Percentiles rank a stretch among this genome's conserved stretches.
These are phyloP conservation scores for Pteronura brasiliensis DNA, from an alignment of 2,113 vertebrate genomes.

Conservation along the genomic window DNA sequence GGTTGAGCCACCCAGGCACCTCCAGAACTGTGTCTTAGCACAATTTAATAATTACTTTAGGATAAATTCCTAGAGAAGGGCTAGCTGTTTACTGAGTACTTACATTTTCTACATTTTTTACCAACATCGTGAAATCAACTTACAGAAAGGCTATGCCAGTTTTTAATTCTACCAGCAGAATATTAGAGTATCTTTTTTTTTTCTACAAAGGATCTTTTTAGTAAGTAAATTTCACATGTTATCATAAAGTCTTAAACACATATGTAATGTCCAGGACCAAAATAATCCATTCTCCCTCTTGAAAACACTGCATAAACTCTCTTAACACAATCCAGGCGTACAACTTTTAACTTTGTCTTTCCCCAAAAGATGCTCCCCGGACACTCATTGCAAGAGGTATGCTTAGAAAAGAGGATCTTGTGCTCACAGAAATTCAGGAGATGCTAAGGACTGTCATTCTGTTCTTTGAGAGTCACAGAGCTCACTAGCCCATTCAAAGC, in stretches of 20 bases:
- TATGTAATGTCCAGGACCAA: not conserved
- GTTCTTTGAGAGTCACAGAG: not conserved
- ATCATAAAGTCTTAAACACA: not conserved
- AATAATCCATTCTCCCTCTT: not conserved
- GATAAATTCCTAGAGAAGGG: not conserved
- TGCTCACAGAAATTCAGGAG: not conserved
- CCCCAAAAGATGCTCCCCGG: rapidly evolving
- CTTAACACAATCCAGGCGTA: not conserved
- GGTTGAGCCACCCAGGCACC: too few relatives aligned
- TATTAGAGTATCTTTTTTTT: not conserved
- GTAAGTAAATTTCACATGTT: constrained; percentile 24
- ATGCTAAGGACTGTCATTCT: not conserved
- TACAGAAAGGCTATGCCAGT: not conserved
- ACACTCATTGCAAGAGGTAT: not conserved
- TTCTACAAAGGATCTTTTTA: not conserved
- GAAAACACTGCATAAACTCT: not conserved
- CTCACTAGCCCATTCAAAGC: not conserved
- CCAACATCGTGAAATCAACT: not conserved
- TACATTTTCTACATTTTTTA: not conserved
- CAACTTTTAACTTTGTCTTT: not conserved
- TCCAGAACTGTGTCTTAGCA: not conserved
- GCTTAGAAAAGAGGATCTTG: not conserved
- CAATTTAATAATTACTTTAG: not conserved
- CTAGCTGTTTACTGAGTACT: not conserved
- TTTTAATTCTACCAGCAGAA: not conserved